Conservation (phyloP, 2,113 vertebrate species). For the Embiotoca jacksoni region DNA sequence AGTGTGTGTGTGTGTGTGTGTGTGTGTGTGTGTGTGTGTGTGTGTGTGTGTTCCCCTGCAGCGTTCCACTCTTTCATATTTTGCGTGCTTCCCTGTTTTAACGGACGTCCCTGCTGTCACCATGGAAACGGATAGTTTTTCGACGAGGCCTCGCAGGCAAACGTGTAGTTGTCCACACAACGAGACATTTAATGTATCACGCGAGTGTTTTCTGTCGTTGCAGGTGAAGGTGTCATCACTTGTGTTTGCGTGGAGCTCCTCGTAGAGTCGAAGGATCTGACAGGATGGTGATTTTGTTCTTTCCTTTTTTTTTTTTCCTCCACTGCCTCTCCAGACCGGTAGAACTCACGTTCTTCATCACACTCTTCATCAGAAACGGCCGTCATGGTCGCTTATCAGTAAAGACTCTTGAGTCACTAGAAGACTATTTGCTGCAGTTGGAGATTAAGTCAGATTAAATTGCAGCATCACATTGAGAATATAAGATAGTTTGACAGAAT, state of each 20-base stretch:
- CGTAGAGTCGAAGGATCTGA: background rate
- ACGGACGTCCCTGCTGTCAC: conserved; percentile 35
- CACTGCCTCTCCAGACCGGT: no score
- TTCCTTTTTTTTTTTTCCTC: no score
- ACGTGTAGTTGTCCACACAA: background rate
- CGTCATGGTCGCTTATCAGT: no score
- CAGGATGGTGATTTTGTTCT: no score
- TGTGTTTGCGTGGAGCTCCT: background rate
- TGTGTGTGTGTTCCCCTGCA: background rate
- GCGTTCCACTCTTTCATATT: conserved; percentile 39
- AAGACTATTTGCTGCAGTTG: no score
- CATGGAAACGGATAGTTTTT: conserved; percentile 42
- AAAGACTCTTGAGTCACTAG: no score
- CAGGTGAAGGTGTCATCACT: background rate
- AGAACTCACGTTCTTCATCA: no score
- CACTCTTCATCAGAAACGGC: no score
- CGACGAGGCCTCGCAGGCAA: conserved; percentile 18
- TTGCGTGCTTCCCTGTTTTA: conserved; percentile 51
- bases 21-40: no score
- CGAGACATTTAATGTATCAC: background rate
- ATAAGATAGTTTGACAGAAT: no score
- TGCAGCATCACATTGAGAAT: no score
- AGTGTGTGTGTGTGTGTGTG: conserved; percentile 3
- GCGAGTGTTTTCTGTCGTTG: background rate
- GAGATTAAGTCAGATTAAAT: no score